phyloP scores from a whole-genome alignment of 2,113 vertebrate genomes.

The Cromileptes altivelis region DNA sequence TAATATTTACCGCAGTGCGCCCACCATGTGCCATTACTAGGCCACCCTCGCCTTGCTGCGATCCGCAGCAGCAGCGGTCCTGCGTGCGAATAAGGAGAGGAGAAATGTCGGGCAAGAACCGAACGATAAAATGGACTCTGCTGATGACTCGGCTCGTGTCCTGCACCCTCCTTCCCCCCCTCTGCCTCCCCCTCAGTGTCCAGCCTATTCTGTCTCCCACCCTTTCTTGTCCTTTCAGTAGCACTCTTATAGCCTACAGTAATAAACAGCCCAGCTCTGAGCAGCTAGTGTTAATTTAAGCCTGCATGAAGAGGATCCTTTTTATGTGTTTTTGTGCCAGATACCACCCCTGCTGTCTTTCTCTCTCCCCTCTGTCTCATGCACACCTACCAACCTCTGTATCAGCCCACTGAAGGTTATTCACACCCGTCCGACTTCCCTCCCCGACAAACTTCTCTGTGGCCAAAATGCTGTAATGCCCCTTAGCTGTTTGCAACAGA shows the following conservation, averaged over 20 bases:
- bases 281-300: conserved; percentile 62
- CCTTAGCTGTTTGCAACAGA: conserved; percentile 87
- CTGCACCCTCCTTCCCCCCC: conserved; percentile 54
- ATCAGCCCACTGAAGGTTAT: conserved; percentile 68
- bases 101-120: conserved; percentile 58
- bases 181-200: conserved; percentile 51
- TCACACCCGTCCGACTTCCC: conserved; percentile 57
- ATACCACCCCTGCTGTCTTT: conserved; percentile 57
- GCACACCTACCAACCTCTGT: conserved; percentile 73
- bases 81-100: conserved; percentile 46
- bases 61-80: conserved; percentile 30
- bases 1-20: conserved; percentile 61
- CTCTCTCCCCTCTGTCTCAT: conserved; percentile 23
- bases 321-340: conserved; percentile 44
- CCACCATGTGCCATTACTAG: conserved; percentile 54
- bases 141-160: conserved; percentile 67
- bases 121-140: conserved; percentile 72
- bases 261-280: conserved; percentile 66
- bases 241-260: conserved; percentile 59
- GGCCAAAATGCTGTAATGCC: conserved; percentile 82
- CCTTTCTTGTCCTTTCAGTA: conserved; percentile 72
- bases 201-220: conserved; percentile 70
- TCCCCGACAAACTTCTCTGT: conserved; percentile 28
- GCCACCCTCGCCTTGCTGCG: conserved; percentile 50
- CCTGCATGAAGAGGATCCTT: conserved; percentile 51